A percentile compares a stretch with the other conserved stretches of the same genome.
phyloP scores from a whole-genome alignment of 2,113 vertebrate species.

The Burhinus bistriatus region DNA sequence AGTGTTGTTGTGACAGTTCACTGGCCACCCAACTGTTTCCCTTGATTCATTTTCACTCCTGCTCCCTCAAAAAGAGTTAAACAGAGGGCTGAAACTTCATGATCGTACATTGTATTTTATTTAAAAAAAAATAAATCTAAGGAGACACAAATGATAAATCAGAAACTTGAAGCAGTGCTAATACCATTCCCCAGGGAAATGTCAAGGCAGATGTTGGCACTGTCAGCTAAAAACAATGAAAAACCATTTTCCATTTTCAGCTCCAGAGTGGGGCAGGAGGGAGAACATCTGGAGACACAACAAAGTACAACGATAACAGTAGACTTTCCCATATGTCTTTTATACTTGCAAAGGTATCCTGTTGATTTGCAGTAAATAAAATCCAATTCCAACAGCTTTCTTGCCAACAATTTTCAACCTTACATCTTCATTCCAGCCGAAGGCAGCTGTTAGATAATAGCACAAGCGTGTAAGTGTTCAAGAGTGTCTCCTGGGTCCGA shows the following conservation, averaged over 20 bases:
- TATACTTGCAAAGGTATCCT: neutral
- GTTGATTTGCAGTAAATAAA: slow-evolving; percentile 48
- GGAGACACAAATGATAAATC: neutral
- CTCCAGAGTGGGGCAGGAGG: neutral
- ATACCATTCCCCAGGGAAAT: neutral
- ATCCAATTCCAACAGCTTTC: slow-evolving; percentile 21
- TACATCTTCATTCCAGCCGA: neutral
- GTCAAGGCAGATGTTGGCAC: slow-evolving; percentile 32
- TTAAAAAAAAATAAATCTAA: neutral
- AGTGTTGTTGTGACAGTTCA: neutral
- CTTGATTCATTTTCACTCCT: neutral
- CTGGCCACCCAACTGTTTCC: neutral
- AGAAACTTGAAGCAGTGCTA: slow-evolving; percentile 1
- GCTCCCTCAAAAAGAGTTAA: neutral
- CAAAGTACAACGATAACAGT: neutral
- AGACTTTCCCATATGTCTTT: slow-evolving; percentile 31
- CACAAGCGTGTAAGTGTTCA: neutral
- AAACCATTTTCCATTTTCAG: neutral
- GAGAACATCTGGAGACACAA: slow-evolving; percentile 30
- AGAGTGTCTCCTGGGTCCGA: neutral
- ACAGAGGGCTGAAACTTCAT: neutral
- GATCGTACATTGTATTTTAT: neutral
- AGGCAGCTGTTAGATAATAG: neutral
- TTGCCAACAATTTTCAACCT: neutral
- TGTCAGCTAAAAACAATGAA: neutral